A percentile compares a stretch with the other conserved stretches of the same genome.
phyloP scores from a whole-genome alignment of 1,140 invertebrate genomes.

The Diabrotica undecimpunctata region DNA sequence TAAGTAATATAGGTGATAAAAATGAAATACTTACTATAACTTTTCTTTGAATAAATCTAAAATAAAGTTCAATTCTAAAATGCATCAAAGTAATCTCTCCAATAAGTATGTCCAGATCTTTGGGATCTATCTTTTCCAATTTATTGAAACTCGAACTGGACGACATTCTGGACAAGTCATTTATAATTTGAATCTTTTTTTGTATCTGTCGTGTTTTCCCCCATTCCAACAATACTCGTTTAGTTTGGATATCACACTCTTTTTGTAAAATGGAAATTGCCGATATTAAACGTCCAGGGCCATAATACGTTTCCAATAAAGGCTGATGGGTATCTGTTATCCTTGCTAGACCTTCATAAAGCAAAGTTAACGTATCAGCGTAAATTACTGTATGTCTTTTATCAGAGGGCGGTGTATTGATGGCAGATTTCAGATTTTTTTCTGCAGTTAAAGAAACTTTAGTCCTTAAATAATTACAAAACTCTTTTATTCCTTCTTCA shows the following conservation, averaged over 20 bases:
- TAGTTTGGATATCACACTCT: slow-evolving; percentile 79
- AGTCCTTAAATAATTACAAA: slow-evolving; percentile 84
- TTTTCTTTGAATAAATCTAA: slow-evolving; percentile 80
- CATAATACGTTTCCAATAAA: slow-evolving; percentile 91
- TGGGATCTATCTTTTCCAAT: slow-evolving; percentile 69
- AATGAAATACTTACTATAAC: slow-evolving; percentile 61
- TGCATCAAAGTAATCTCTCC: slow-evolving; percentile 91
- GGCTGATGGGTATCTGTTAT: slow-evolving; percentile 90
- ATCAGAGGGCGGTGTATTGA: slow-evolving; percentile 62
- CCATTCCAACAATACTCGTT: slow-evolving; percentile 73
- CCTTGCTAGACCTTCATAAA: slow-evolving; percentile 87
- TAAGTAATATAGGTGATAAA: background rate
- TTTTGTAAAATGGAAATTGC: slow-evolving; percentile 73
- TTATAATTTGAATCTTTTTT: slow-evolving; percentile 60
- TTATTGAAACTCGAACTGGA: slow-evolving; percentile 46
- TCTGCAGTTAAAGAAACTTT: slow-evolving; percentile 74
- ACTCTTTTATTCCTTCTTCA: slow-evolving; percentile 85
- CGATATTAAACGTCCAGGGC: slow-evolving; percentile 70
- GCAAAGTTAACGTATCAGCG: slow-evolving; percentile 75
- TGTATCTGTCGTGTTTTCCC: slow-evolving; percentile 68
- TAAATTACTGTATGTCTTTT: slow-evolving; percentile 73
- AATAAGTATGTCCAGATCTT: slow-evolving; percentile 83
- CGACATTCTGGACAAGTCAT: slow-evolving; percentile 51
- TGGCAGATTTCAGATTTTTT: slow-evolving; percentile 66
- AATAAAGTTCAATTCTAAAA: slow-evolving; percentile 85